Conservation (phyloP, 2,113 vertebrate species). For the Trematocara stigmaticum region DNA sequence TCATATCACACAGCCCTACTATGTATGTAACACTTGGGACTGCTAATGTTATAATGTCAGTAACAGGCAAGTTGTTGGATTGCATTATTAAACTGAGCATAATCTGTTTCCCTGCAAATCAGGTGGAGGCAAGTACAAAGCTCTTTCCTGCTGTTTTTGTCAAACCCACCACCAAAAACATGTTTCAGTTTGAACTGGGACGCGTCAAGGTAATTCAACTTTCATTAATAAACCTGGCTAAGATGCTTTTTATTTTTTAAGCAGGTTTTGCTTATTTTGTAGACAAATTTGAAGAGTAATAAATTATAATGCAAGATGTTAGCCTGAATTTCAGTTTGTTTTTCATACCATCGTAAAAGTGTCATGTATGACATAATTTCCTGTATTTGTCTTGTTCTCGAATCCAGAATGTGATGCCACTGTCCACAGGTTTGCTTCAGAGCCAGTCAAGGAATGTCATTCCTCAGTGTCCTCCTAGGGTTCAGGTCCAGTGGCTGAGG, state of each 20-base stretch:
- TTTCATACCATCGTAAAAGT: not conserved
- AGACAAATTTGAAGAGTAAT: not conserved
- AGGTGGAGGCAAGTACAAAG: conserved; percentile 92
- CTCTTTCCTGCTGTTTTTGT: conserved; percentile 94
- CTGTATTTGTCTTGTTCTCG: not conserved
- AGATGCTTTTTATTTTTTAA: not conserved
- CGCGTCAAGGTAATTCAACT: conserved; percentile 80
- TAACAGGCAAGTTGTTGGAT: not conserved
- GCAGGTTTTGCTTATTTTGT: not conserved
- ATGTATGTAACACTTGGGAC: not conserved
- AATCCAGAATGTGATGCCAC: conserved; percentile 85
- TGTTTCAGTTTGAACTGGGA: conserved; percentile 94
- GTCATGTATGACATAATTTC: not conserved
- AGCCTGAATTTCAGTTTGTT: not conserved
- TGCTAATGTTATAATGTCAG: not conserved
- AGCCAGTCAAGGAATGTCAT: conserved; percentile 81
- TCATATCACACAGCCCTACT: not conserved
- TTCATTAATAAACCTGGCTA: not conserved
- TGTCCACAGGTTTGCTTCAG: conserved; percentile 89
- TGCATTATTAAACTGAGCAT: not conserved
- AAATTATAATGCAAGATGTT: not conserved
- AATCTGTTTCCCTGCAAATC: not conserved
- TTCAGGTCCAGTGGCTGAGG: conserved; percentile 84
- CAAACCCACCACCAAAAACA: conserved; percentile 84
- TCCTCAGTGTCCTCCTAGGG: conserved; percentile 87